These are phyloP conservation scores for Caenorhabditis japonica DNA, from an alignment of 2,888 invertebrate species.

Conservation along the genomic window DNA sequence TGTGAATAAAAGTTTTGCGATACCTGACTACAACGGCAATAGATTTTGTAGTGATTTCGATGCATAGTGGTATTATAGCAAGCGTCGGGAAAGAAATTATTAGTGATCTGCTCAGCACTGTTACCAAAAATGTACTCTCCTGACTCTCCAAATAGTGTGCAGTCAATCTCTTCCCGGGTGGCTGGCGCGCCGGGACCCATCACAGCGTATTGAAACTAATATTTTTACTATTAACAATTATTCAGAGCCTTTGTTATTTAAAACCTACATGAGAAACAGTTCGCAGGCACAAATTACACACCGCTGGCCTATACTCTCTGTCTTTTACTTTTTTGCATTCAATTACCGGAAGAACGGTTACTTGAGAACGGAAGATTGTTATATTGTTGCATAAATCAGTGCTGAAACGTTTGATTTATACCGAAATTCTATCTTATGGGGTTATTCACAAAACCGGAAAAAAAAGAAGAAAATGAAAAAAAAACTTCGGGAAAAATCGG, in stretches of 20 bases:
- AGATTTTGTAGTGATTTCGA: slow-evolving; percentile 3
- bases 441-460: no score
- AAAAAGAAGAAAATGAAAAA: no score
- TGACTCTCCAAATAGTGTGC: no score
- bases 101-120: slow-evolving; percentile 1
- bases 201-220: no score
- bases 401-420: neutral
- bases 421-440: no score
- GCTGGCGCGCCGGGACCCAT: no score
- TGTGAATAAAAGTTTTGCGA: no score
- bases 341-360: neutral
- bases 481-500: no score
- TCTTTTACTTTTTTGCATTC: neutral
- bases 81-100: slow-evolving; percentile 17
- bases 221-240: no score
- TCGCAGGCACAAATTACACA: neutral
- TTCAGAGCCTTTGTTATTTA: no score
- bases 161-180: no score
- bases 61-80: slow-evolving; percentile 33
- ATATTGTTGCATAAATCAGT: slow-evolving; percentile 1
- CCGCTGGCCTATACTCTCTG: neutral
- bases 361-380: neutral
- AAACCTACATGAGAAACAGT: no score
- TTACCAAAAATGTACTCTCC: neutral
- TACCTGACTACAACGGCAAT: slow-evolving; percentile 22